These are phyloP conservation scores for Leptopilina boulardi DNA, from an alignment of 1,140 invertebrate species.

Conservation along the genomic window DNA sequence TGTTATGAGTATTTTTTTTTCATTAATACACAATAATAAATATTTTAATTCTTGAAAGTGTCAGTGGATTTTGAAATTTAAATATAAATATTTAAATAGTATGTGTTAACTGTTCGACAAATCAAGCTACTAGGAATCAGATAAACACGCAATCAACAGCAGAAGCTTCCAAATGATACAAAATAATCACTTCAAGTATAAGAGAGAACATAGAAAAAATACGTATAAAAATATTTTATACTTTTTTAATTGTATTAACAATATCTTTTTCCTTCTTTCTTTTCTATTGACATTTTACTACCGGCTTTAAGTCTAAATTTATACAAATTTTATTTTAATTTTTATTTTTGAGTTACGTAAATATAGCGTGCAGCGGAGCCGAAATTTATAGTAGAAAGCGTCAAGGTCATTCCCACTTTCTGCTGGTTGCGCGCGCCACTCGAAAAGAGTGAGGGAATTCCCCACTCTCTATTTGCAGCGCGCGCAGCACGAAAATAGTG, in stretches of 20 bases:
- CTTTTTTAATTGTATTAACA: not conserved
- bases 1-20: not conserved
- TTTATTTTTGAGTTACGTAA: too few relatives aligned
- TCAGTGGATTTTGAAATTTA: not conserved
- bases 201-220: not conserved
- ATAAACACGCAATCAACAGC: not conserved
- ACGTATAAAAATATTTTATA: not conserved
- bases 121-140: not conserved
- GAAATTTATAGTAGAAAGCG: too few relatives aligned
- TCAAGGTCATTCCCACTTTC: too few relatives aligned
- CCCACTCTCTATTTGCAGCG: too few relatives aligned
- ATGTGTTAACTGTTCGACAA: slow-evolving; percentile 3
- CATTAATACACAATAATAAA: too few relatives aligned
- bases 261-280: not conserved
- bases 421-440: too few relatives aligned
- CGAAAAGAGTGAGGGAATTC: too few relatives aligned
- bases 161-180: not conserved
- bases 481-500: too few relatives aligned
- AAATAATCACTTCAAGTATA: not conserved
- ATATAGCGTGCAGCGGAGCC: too few relatives aligned
- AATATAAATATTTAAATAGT: not conserved
- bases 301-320: too few relatives aligned
- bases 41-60: not conserved
- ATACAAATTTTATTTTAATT: too few relatives aligned
- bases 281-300: not conserved